A percentile compares a stretch with the other conserved stretches of the same genome.
phyloP scores from a whole-genome alignment of 2,113 vertebrate genomes.

The Morone chrysops region DNA sequence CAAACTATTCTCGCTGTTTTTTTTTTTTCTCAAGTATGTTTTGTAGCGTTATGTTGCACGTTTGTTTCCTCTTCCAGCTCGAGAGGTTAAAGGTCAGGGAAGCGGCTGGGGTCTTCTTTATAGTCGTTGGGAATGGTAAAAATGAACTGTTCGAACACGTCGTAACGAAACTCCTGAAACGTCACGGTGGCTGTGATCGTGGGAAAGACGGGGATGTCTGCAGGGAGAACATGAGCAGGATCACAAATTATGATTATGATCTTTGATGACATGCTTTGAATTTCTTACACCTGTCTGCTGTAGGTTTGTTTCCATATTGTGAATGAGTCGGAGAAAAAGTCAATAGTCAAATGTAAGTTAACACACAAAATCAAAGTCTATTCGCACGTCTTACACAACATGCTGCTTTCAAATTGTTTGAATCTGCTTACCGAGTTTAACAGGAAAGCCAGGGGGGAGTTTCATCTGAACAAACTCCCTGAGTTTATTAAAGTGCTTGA shows the following conservation, averaged over 20 bases:
- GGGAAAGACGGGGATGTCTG: constrained; percentile 98
- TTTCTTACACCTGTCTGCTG: no score
- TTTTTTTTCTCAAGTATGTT: background rate
- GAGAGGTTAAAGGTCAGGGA: constrained; percentile 93
- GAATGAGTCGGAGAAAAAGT: background rate
- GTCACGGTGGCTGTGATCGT: constrained; percentile 99
- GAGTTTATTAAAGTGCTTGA: constrained; percentile 99
- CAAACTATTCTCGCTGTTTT: background rate
- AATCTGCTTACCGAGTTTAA: constrained; percentile 92
- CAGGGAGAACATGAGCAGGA: background rate
- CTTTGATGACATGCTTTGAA: background rate
- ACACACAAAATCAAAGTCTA: no score
- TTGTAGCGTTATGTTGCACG: background rate
- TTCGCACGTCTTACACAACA: no score
- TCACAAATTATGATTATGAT: background rate
- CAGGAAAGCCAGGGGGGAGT: constrained; percentile 98
- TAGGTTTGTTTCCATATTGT: background rate
- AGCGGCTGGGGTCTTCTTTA: constrained; percentile 98
- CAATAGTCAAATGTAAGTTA: no score
- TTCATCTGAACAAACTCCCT: constrained; percentile 99
- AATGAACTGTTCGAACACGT: constrained; percentile 91
- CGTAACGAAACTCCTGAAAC: constrained; percentile 98
- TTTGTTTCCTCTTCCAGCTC: background rate
- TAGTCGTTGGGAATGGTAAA: constrained; percentile 96
- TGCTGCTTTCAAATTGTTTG: background rate